Conservation (phyloP, 2,113 vertebrate genomes). For the Tachuris rubrigastra region DNA sequence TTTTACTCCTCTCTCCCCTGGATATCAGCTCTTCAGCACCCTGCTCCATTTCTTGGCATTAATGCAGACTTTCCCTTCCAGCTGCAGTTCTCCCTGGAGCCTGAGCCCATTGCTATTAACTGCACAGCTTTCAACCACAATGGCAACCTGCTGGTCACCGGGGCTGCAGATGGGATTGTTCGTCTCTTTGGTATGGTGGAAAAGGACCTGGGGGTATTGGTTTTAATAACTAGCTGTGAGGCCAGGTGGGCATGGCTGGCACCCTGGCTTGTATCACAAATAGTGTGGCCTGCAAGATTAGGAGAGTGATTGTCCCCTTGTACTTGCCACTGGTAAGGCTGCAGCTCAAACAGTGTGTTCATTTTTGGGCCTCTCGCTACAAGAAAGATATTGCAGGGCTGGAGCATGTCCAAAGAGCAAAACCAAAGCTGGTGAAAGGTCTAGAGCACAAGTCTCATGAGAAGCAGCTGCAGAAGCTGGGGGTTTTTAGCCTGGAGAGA, state of each 20-base stretch:
- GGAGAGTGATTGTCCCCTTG: background rate
- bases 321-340: background rate
- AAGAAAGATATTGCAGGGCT: background rate
- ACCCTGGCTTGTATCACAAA: background rate
- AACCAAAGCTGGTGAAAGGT: background rate
- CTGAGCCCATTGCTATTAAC: slow-evolving; percentile 91
- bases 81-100: slow-evolving; percentile 93
- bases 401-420: background rate
- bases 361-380: background rate
- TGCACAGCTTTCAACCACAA: slow-evolving; percentile 98
- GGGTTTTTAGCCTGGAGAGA: background rate
- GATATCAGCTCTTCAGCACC: background rate
- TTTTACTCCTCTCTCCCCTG: background rate
- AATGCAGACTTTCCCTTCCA: slow-evolving; percentile 48
- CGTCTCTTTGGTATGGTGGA: slow-evolving; percentile 87
- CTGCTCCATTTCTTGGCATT: background rate
- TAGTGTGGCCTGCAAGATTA: background rate
- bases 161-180: slow-evolving; percentile 92
- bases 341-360: background rate
- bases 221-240: background rate
- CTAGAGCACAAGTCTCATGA: background rate
- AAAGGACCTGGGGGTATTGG: background rate
- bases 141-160: slow-evolving; percentile 93
- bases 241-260: background rate
- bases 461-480: background rate